Conservation (phyloP, 1,140 invertebrate genomes). For the Zaprionus vittiger region DNA sequence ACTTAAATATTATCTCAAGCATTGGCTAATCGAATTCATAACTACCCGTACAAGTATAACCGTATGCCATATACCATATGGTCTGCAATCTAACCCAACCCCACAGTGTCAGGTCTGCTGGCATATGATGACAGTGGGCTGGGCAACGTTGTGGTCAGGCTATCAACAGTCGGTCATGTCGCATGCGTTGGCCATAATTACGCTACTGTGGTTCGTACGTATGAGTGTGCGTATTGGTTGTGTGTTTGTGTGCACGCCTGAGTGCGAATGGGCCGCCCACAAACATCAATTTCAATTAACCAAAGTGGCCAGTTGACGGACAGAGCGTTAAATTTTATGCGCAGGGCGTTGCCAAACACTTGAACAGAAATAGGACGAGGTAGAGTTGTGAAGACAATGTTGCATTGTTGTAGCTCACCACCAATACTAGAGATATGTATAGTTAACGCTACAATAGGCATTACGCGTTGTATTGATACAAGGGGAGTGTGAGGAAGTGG, state of each 20-base stretch:
- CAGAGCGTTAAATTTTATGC: slow-evolving; percentile 81
- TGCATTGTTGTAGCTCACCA: slow-evolving; percentile 37
- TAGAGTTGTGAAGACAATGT: slow-evolving; percentile 49
- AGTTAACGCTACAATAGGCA: slow-evolving; percentile 44
- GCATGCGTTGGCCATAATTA: slow-evolving; percentile 41
- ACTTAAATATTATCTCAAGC: background rate
- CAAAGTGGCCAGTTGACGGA: slow-evolving; percentile 81
- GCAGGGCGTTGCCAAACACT: slow-evolving; percentile 66
- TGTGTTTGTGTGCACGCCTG: slow-evolving; percentile 10
- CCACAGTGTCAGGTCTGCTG: slow-evolving; percentile 12
- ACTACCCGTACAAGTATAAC: background rate
- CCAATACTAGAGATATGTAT: slow-evolving; percentile 17
- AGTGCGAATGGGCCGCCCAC: slow-evolving; percentile 58
- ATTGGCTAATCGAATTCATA: slow-evolving; percentile 11
- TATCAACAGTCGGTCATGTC: slow-evolving; percentile 13
- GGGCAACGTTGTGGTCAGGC: slow-evolving; percentile 26
- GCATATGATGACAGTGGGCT: slow-evolving; percentile 33
- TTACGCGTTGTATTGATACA: slow-evolving; percentile 38
- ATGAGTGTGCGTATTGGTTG: background rate
- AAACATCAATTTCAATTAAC: slow-evolving; percentile 82
- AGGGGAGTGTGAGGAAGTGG: background rate
- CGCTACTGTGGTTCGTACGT: slow-evolving; percentile 29
- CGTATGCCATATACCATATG: slow-evolving; percentile 11
- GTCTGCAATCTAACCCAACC: background rate
- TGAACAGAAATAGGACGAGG: background rate